A percentile compares a stretch with the other conserved stretches of the same genome.
Evolutionary conservation across 2,797 vertebrate genomes (phyloP).

Genomic region (Coregonus ussuriensis): DNA sequence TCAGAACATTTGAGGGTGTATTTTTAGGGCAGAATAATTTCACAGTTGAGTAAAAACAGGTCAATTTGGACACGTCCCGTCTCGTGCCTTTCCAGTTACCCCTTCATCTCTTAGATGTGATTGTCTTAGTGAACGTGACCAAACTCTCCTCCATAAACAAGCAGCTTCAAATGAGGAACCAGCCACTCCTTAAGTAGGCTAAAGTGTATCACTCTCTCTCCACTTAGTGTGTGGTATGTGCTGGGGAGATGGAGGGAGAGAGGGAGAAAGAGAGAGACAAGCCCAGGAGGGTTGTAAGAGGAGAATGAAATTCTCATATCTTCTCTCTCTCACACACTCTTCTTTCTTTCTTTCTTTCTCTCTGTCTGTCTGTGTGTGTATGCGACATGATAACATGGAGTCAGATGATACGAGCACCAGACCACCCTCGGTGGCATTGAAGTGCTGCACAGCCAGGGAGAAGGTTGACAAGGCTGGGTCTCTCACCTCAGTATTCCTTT

Average conservation of each 20-base stretch:
- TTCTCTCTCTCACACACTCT: not conserved
- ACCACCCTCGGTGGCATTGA: not conserved
- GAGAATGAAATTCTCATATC: not conserved
- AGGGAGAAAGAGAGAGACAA: constrained; percentile 15
- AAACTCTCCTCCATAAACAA: not conserved
- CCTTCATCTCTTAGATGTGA: constrained; percentile 11
- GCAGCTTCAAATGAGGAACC: constrained; percentile 26
- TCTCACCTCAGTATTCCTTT: not conserved
- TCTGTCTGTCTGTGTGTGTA: not conserved
- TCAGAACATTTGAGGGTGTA: constrained; percentile 13
- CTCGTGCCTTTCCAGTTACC: not conserved
- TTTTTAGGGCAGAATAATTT: constrained; percentile 43
- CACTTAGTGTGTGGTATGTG: constrained; percentile 46
- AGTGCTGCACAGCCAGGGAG: not conserved
- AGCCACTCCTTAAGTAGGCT: constrained; percentile 60
- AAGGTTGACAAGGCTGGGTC: not conserved
- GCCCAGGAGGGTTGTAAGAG: not conserved
- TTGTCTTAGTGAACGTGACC: constrained; percentile 3
- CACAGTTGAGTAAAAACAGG: constrained; percentile 42
- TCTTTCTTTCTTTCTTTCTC: no score
- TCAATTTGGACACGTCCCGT: constrained; percentile 15
- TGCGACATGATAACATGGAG: not conserved
- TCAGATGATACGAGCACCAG: not conserved
- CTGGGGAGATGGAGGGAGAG: constrained; percentile 7
- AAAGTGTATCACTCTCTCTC: constrained; percentile 50